Base-by-base conservation (phyloP, 2,113 vertebrate species). In the Paramisgurnus dabryanus region DNA sequence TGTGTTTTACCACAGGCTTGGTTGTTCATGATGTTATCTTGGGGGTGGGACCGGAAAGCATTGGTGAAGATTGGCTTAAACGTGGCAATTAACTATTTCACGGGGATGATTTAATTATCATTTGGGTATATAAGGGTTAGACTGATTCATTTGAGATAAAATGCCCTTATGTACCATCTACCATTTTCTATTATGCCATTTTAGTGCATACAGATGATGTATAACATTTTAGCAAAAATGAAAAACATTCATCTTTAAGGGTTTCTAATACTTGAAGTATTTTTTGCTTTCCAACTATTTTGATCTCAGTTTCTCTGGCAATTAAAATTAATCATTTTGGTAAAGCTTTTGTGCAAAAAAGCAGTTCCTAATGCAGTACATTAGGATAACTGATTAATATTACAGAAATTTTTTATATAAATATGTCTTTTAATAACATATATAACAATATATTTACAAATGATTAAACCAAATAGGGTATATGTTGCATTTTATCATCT, bases 1-100 rank as follows among this genome's bases (percentile, higher is more conserved):
- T 66, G 22, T 43, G 53, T n/a, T 15, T n/a, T 55, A 55, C 50
- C n/a, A 6, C 39, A 58, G 15, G 15, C 69, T 58, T 10, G 5
- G 34, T 58, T 60, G 60, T 73, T 60, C 17, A 43, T 22, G 39
- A 22, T 58, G 6, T 73, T 73, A 43, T 60, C 39, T 60, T 61
- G 71, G 39, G 40, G 13, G 2, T 8, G 5, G 43, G 55, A n/a
- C 40, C 61, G n/a, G 43, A 17, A 73, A 73, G 43, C 15, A 4
- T 10, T 12, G 15, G 53, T 13, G 5, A 5, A 17, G 55, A 58
- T 5, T 58, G 11, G 6, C 12, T 60, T 61, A 60, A 73, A 58
- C 34, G 39, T 71, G 27, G n/a, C 55, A 55, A 71, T 71, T 71
- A 55, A 40, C 50, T 71, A 13, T 13, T 39, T 34, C 27, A 34